A percentile compares a stretch with the other conserved stretches of the same genome.
Evolutionary conservation across 2,888 invertebrate species (phyloP).

Genomic region (Melolontha melolontha): DNA sequence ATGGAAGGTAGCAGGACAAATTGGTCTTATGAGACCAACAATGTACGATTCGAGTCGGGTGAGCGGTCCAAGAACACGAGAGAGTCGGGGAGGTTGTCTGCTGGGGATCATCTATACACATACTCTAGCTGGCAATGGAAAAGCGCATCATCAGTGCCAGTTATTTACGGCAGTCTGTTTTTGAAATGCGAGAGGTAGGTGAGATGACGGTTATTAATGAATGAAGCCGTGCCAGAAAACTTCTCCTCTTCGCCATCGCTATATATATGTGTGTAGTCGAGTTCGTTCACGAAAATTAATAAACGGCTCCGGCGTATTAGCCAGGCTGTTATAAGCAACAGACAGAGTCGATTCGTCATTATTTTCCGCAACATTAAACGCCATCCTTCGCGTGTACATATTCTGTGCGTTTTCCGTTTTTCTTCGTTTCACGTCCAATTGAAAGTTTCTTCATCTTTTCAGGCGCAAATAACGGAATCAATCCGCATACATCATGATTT

Average conservation of each 20-base stretch:
- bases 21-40: constrained; percentile 20
- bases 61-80: constrained; percentile 5
- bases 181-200: constrained; percentile 63
- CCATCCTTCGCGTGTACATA: constrained; percentile 54
- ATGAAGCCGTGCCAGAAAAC: constrained; percentile 57
- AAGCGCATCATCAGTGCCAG: constrained; percentile 60
- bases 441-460: constrained; percentile 55
- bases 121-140: constrained; percentile 26
- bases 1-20: constrained; percentile 3
- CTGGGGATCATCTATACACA: too few relatives aligned
- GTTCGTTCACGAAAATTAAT: constrained; percentile 64
- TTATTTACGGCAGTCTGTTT: constrained; percentile 64
- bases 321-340: constrained; percentile 65
- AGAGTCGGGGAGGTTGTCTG: constrained; percentile 13
- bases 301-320: constrained; percentile 65
- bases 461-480: constrained; percentile 24
- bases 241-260: constrained; percentile 45
- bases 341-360: constrained; percentile 68
- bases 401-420: constrained; percentile 65
- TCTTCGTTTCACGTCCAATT: constrained; percentile 58
- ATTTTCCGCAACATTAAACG: constrained; percentile 68
- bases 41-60: constrained; percentile 6
- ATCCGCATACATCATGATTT: constrained; percentile 13
- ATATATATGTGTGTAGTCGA: too few relatives aligned
- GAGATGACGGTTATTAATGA: constrained; percentile 65